Evolutionary conservation across 2,888 invertebrate genomes (phyloP).

Genomic region (Helicoverpa assulta): DNA sequence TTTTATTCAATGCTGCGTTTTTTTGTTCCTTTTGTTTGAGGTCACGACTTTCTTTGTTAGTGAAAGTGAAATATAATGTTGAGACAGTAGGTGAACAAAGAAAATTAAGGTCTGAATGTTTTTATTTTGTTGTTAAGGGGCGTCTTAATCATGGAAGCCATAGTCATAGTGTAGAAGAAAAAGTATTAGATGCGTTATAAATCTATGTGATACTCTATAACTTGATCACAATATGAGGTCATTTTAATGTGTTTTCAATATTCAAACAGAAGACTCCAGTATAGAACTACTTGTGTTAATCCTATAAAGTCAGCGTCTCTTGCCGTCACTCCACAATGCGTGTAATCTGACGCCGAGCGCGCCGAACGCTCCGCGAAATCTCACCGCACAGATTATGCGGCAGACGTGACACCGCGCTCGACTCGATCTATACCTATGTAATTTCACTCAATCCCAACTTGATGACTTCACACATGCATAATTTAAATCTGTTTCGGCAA

Average conservation of each 20-base stretch:
- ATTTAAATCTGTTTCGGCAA: neutral
- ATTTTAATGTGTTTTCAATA: too few relatives aligned
- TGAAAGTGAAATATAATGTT: neutral
- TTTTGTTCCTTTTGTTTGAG: constrained; percentile 17
- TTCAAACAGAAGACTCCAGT: constrained; percentile 15
- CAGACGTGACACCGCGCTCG: constrained; percentile 17
- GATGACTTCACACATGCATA: neutral
- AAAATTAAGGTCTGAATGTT: neutral
- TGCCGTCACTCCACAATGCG: constrained; percentile 30
- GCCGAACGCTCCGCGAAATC: constrained; percentile 45
- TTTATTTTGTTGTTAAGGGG: neutral
- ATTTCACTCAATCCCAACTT: neutral
- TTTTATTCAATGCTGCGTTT: constrained; percentile 38
- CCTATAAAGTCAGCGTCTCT: constrained; percentile 28
- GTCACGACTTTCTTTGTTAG: neutral
- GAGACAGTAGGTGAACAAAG: neutral
- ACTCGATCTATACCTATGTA: neutral
- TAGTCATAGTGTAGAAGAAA: too few relatives aligned
- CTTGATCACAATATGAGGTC: too few relatives aligned
- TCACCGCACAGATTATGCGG: constrained; percentile 37
- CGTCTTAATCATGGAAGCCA: too few relatives aligned
- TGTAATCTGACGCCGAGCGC: constrained; percentile 48
- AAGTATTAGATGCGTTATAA: too few relatives aligned
- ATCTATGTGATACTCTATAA: too few relatives aligned
- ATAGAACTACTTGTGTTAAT: constrained; percentile 56